Evolutionary conservation across 2,888 invertebrate species (phyloP).

Genomic region (Willowsia nigromaculata): DNA sequence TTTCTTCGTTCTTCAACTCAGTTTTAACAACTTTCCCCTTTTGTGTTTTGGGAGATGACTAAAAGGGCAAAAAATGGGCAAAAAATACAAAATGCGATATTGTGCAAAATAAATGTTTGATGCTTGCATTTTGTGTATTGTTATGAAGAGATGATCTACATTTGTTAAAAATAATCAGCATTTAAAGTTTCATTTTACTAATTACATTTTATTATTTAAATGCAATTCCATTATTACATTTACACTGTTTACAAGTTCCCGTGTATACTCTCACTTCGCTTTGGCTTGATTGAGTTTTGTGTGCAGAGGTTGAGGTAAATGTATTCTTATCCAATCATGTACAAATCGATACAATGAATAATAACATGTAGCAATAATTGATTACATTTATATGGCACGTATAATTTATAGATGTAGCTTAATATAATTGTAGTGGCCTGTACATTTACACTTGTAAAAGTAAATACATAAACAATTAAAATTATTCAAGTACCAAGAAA

Average conservation of each 20-base stretch:
- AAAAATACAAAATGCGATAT: too few relatives aligned
- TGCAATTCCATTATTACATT: slow-evolving; percentile 15
- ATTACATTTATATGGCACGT: background rate
- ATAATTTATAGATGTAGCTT: background rate
- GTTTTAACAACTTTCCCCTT: too few relatives aligned
- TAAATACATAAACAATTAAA: too few relatives aligned
- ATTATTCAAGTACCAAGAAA: too few relatives aligned
- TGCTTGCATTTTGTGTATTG: too few relatives aligned
- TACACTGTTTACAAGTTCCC: slow-evolving; percentile 39
- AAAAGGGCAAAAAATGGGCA: too few relatives aligned
- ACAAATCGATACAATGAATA: background rate
- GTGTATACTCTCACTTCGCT: slow-evolving; percentile 37
- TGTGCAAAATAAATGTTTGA: too few relatives aligned
- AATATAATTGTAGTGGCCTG: too few relatives aligned
- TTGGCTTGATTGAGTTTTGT: slow-evolving; percentile 35
- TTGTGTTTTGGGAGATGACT: too few relatives aligned
- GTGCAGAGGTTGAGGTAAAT: slow-evolving; percentile 4
- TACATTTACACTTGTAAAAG: too few relatives aligned
- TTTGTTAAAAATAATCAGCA: too few relatives aligned
- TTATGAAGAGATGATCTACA: too few relatives aligned
- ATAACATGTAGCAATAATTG: background rate
- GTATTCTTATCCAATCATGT: background rate
- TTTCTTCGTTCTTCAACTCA: background rate
- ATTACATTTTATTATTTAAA: background rate
- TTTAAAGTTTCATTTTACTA: background rate